Evolutionary conservation across 2,797 vertebrate genomes (phyloP), one percentile per base, ranked within the genome.

Genomic region (Prunella strophiata): DNA sequence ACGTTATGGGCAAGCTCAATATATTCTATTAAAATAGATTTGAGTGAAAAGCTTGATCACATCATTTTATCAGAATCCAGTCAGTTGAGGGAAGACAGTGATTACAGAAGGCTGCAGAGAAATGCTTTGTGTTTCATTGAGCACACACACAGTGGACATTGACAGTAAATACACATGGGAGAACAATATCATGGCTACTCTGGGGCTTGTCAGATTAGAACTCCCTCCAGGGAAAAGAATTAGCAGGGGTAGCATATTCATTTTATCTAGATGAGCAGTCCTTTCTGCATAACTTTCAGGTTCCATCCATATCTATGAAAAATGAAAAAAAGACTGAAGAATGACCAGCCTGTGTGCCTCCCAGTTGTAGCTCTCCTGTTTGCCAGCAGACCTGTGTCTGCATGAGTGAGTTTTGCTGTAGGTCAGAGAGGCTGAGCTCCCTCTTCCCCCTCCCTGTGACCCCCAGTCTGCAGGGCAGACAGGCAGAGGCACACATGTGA

Each of bases 351-450:
- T 70, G 17, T 94, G 75, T 82, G 85, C 91, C 57, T 94, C 92
- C 89, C 84, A 67, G 91, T 93, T 51, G 76, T 86, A 86, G 72
- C 87, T 85, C 87, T 86, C 88, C 96, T 91, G 77, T 95, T 96
- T 92, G 73, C 92, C 90, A 61, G 95, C 74, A 77, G 85, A 92
- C 94, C 96, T 97, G 93, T 95, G 77, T 97, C 93, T 96, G 96
- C 95, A 95, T 94, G 96, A 97, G 83, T 95, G 96, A 95, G 91
- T 95, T 96, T 96, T 74, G 96, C 95, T 96, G 89, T 95, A 93
- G 98, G 98, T 98, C 98, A 98, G 70, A 98, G 97, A 98, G 98
- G 91, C 94, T 94, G 94, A 58, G 65, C 94, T 94, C 91, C 55
- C 86, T 93, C 85, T 89, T 96, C 74, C 96, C 94, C 96, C 96